Evolutionary conservation across 1,140 invertebrate species (phyloP), one percentile per base, ranked within the genome.

Genomic region (Brachionus koreanus): DNA sequence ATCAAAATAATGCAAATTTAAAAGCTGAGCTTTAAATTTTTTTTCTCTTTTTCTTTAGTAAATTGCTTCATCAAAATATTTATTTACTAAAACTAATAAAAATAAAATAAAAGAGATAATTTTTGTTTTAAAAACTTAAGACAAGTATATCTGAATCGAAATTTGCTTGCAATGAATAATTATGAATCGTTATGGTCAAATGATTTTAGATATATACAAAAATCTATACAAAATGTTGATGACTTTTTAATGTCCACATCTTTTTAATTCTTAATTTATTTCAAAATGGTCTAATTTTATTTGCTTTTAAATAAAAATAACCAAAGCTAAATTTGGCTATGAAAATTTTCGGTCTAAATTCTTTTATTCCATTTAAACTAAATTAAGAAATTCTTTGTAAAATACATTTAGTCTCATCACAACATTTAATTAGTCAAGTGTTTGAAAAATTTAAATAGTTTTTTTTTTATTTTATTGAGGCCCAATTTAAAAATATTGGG

Each of bases 1-100:
- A 88, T 0, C 93, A 92, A 85, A 94, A 92, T 75, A 82, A 74
- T 29, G 35, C 75, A 75, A 84, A 84, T 74, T 23, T 46, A 13
- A 74, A 74, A 74, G 19, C n/a, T 46, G 69, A 74, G 9, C 33
- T 74, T 9, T 74, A 46, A n/a, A 29, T 37, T 33, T 33, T 39
- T 16, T 42, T 12, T 19, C 37, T 46, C 46, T 74, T 74, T 74
- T 46, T 43, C 12, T 19, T 25, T 46, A 19, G 43, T 74, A 10
- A 43, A 49, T 46, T 74, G 16, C 29, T 29, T 29, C n/a, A 13
- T 29, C 7, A 29, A 65, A 12, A 37, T 29, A 29, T 29, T n/a
- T n/a, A n/a, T n/a, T n/a, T n/a, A n/a, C n/a, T 29, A 29, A 2
- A 16, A 16, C 23, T 61, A 61, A n/a, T n/a, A n/a, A 61, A 61